Evolutionary conservation across 2,797 vertebrate genomes (phyloP), one percentile per base, ranked within the genome.

Genomic region (Myotis planiceps): DNA sequence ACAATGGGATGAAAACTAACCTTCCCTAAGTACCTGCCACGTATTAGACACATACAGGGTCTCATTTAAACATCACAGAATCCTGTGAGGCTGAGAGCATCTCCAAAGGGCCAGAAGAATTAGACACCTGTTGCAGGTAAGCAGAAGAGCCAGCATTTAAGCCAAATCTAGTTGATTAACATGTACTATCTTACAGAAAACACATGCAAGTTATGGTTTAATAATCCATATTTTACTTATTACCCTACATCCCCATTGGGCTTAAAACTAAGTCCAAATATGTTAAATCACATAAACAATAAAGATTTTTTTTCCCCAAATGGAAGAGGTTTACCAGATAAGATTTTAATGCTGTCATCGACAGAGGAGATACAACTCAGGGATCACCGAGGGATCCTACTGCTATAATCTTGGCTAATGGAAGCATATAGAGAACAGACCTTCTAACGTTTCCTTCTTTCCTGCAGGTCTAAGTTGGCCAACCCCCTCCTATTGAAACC

Each of bases 241-340:
- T 80, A 93, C 9, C 16, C 19, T 60, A 71, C 23, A 65, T 71
- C 25, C 45, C n/a, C 37, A 63, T 4, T 75, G 37, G 80, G 8
- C 13, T 69, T 89, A n/a, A 93, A 86, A 91, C 5, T 12, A 89
- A 93, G 81, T 34, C 53, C 21, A 92, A 75, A 78, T 53, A 86
- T 32, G 6, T 75, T 91, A 81, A 91, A 84, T 71, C 34, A 76
- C 29, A 78, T 53, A 75, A 83, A 25, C 32, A 93, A 66, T 88
- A 87, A 66, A 51, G 19, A 34, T 3, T 1, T 0, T 66, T 25
- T 79, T 90, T 23, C 16, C 42, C 16, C 42, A 14, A 82, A 71
- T 23, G 12, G 65, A 93, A 93, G 37, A 90, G 14, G 13, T 82
- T 92, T 79, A 94, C 21, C 25, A 87, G 29, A 7, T 90, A 92